Evolutionary conservation across 2,888 invertebrate species (phyloP), one percentile per base, ranked within the genome.

Genomic region (Acleris cristana): DNA sequence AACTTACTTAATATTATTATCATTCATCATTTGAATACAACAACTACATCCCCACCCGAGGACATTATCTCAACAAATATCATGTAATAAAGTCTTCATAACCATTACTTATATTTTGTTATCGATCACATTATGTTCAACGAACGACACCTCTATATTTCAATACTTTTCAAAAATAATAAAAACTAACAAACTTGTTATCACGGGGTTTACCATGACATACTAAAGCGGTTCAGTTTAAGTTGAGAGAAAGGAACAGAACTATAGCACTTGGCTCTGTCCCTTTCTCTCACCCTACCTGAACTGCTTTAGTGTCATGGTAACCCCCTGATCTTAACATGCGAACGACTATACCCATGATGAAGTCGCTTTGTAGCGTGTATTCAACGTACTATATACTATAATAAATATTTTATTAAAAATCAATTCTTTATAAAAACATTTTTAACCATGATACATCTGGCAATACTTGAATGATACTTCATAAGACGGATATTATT

Each of bases 1-100:
- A 93, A 92, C 92, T 92, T 92, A 92, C 91, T 91, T 92, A 90
- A 89, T 90, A 92, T 92, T 91, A 92, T 92, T 90, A 92, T 91
- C 90, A 83, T 84, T 84, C 86, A 85, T 87, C 85, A 88, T 92
- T 90, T 87, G 92, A 90, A 88, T 92, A 91, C 91, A 92, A 92
- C 92, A 92, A 92, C 90, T 92, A 92, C 89, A 84, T 87, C 90
- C 91, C 80, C 87, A 79, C 82, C 73, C 75, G 87, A 89, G 91
- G 90, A 89, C 86, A 89, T 89, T 89, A 90, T 90, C 86, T 88
- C 89, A 92, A 92, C 92, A 92, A 91, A 91, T 89, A 83, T 88
- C 89, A 85, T 86, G 86, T 85, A 89, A 89, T 91, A 91, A 90
- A 91, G 91, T 92, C 91, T 92, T 88, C 89, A 85, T 90, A 90